phyloP scores from a whole-genome alignment of 2,113 vertebrate genomes.

The Mungos mungo region DNA sequence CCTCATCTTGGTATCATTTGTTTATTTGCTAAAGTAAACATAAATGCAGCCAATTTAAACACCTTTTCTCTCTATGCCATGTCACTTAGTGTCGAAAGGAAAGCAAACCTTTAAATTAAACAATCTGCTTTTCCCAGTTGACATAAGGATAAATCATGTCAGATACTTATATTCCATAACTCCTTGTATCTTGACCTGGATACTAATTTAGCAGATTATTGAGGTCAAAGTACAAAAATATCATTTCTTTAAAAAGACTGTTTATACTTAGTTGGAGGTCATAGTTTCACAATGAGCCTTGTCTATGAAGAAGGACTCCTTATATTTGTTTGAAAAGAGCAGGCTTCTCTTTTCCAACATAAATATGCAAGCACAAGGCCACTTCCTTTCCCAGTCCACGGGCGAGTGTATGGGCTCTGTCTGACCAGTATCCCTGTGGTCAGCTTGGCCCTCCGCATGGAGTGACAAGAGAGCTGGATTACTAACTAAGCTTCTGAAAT shows the following conservation, averaged over 20 bases:
- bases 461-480: constrained; percentile 70
- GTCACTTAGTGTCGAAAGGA: constrained; percentile 72
- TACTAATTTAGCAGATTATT: constrained; percentile 83
- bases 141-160: constrained; percentile 77
- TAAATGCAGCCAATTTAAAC: constrained; percentile 75
- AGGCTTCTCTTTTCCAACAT: constrained; percentile 60
- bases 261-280: constrained; percentile 74
- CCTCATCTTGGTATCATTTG: constrained; percentile 52
- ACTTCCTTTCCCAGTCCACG: constrained; percentile 63
- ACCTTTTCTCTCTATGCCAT: constrained; percentile 61
- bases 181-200: constrained; percentile 77
- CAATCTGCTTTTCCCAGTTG: constrained; percentile 54
- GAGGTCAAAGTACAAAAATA: constrained; percentile 83
- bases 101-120: constrained; percentile 69
- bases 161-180: constrained; percentile 56
- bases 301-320: constrained; percentile 59
- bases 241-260: constrained; percentile 80
- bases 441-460: constrained; percentile 38
- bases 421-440: constrained; percentile 63
- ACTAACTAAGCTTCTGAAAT: constrained; percentile 69
- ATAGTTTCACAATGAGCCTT: constrained; percentile 79
- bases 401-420: background rate
- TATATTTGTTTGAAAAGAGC: constrained; percentile 61
- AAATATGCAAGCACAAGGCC: constrained; percentile 58
- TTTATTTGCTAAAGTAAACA: constrained; percentile 78